Percentiles rank a stretch among this genome's conserved stretches.
Evolutionary conservation across 53 echinoderm and acorn worm species (phyloP).

Genomic region (Zoroaster sp.): DNA sequence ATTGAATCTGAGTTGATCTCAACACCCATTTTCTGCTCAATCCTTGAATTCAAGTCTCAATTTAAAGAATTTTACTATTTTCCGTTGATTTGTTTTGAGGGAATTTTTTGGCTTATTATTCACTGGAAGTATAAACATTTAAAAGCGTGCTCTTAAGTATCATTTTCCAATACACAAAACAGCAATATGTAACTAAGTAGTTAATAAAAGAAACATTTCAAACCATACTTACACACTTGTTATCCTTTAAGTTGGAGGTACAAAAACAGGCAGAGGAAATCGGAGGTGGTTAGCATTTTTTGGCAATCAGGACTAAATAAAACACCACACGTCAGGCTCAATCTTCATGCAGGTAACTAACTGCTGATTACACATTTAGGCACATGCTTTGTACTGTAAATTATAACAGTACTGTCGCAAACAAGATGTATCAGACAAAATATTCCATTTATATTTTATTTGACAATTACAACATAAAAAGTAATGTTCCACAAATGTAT

Average conservation of each 20-base stretch:
- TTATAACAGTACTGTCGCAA: background rate
- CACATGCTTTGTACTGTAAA: conserved; percentile 7
- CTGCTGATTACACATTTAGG: background rate
- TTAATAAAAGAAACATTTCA: background rate
- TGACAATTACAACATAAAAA: background rate
- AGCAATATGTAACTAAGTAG: no score
- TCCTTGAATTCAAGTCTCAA: no score
- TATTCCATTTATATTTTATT: background rate
- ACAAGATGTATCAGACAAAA: background rate
- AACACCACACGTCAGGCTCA: background rate
- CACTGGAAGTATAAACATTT: no score
- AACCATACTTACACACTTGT: conserved; percentile 43
- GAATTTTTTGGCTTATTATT: no score
- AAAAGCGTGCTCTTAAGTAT: no score
- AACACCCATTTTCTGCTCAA: no score
- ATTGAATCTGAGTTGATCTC: no score
- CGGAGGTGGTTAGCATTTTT: conserved; percentile 28
- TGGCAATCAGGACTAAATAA: background rate
- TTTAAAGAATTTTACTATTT: no score
- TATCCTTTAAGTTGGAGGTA: conserved; percentile 17
- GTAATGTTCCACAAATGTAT: no score
- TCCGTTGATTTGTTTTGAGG: no score
- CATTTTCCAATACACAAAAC: no score
- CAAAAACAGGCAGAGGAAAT: conserved; percentile 8
- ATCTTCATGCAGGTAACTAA: conserved; percentile 25